Conservation (phyloP, 2,797 vertebrate genomes). For the Neosalanx taihuensis region DNA sequence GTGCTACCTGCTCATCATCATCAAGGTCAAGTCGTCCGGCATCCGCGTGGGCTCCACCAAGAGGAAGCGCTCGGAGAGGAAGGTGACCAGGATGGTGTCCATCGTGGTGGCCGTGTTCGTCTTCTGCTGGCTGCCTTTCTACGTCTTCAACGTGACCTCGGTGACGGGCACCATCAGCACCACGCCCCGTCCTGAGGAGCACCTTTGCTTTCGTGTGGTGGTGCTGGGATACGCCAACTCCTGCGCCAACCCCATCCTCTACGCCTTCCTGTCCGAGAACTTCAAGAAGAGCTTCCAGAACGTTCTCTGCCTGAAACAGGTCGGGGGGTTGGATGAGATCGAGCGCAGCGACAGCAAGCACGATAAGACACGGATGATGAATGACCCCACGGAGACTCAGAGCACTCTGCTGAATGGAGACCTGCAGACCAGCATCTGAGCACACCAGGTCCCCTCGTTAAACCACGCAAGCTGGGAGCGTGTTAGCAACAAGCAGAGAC, state of each 20-base stretch:
- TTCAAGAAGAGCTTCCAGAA: constrained; percentile 99
- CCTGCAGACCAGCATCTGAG: constrained; percentile 90
- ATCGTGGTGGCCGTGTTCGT: constrained; percentile 95
- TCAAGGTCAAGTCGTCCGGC: constrained; percentile 91
- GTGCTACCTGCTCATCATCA: constrained; percentile 94
- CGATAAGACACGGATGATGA: constrained; percentile 87
- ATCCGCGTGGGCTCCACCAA: constrained; percentile 92
- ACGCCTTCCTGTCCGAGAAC: constrained; percentile 95
- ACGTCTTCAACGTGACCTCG: constrained; percentile 93
- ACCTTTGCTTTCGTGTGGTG: constrained; percentile 95
- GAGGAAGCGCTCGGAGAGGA: constrained; percentile 90
- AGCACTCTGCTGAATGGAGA: constrained; percentile 88
- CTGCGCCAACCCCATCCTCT: constrained; percentile 96
- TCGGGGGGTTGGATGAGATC: constrained; percentile 82
- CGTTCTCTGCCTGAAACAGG: constrained; percentile 89
- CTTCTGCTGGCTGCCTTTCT: constrained; percentile 97
- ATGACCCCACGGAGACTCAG: constrained; percentile 91
- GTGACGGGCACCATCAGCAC: constrained; percentile 87
- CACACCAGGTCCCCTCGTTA: background rate
- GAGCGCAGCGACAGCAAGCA: constrained; percentile 91
- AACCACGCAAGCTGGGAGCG: background rate
- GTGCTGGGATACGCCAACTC: constrained; percentile 95
- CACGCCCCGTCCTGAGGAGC: constrained; percentile 87
- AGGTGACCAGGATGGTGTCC: constrained; percentile 96
- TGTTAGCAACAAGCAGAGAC: too few species aligned